Evolutionary conservation across 2,797 vertebrate genomes (phyloP).

Genomic region (Petrocephalus schoutedeni): DNA sequence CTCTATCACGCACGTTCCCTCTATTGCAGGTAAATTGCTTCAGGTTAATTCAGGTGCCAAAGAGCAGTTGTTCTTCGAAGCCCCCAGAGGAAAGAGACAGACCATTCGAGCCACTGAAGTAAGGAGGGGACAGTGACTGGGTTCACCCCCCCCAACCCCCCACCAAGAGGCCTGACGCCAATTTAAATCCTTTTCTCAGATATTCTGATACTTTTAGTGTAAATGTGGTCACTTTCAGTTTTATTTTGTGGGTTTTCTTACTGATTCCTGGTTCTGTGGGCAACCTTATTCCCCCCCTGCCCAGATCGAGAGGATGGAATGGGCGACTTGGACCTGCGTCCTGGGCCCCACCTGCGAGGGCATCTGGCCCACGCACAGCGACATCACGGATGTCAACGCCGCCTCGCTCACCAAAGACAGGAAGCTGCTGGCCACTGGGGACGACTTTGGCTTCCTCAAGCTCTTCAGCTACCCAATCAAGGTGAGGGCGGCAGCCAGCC

Average conservation of each 20-base stretch:
- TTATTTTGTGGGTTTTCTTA: background rate
- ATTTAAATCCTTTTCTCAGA: background rate
- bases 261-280: background rate
- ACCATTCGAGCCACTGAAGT: constrained; percentile 84
- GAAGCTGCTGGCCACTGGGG: constrained; percentile 80
- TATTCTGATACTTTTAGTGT: background rate
- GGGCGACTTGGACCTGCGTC: constrained; percentile 89
- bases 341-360: constrained; percentile 86
- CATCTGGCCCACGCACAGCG: constrained; percentile 83
- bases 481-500: constrained; percentile 54
- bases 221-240: background rate
- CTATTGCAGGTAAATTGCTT: constrained; percentile 79
- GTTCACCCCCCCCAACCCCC: too few species aligned
- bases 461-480: constrained; percentile 87
- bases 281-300: background rate
- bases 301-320: constrained; percentile 90
- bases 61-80: constrained; percentile 95
- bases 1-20: background rate
- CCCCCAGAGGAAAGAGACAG: constrained; percentile 86
- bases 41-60: constrained; percentile 94
- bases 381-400: constrained; percentile 75
- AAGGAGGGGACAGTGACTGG: constrained; percentile 23
- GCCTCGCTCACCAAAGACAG: constrained; percentile 82
- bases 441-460: constrained; percentile 91
- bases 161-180: background rate